Base-by-base conservation (phyloP, 2,797 vertebrate species). In the Paedocypris micromegethes region DNA sequence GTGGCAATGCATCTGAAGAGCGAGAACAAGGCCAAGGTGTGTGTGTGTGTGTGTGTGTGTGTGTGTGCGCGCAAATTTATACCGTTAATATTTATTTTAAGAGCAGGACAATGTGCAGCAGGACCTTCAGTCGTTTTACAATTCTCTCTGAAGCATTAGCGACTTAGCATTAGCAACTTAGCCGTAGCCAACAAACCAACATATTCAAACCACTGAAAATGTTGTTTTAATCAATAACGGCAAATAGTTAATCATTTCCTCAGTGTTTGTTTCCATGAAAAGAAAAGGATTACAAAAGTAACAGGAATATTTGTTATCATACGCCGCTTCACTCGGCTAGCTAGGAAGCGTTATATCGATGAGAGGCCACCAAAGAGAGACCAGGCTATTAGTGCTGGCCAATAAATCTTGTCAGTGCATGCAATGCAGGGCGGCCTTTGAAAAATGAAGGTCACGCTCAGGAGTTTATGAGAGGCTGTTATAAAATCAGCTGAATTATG, bases 381-480 rank as follows among this genome's bases (percentile, higher is more conserved):
- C 79, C 79, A 82, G 85, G 83, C 81, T 85, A 82, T 88, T 90
- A 87, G 84, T 83, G 78, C 75, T 80, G 79, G 80, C 86, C 79
- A 81, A 91, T 91, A 91, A 89, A 88, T 91, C 87, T 92, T 90
- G 83, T 87, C 85, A 88, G 82, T 78, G 70, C 77, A 80, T 42
- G 72, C 81, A 79, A 68, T 56, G 55, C 55, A 52, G 68, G 71
- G 70, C 82, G 79, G 70, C 78, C 80, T 66, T 78, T 84, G 83
- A 87, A 88, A 90, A 90, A 86, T 85, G 86, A 91, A 91, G 89
- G 88, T 92, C 84, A 83, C 50, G 60, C 74, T 82, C 86, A 87
- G 85, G 83, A 86, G 60, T 75, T 83, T 88, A 85, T 79, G 86
- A 81, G 81, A 72, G 79, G 80, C 83, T 76, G 80, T 85, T 87